phyloP scores from a whole-genome alignment of 2,888 invertebrate genomes.

The Fragum whitleyi region DNA sequence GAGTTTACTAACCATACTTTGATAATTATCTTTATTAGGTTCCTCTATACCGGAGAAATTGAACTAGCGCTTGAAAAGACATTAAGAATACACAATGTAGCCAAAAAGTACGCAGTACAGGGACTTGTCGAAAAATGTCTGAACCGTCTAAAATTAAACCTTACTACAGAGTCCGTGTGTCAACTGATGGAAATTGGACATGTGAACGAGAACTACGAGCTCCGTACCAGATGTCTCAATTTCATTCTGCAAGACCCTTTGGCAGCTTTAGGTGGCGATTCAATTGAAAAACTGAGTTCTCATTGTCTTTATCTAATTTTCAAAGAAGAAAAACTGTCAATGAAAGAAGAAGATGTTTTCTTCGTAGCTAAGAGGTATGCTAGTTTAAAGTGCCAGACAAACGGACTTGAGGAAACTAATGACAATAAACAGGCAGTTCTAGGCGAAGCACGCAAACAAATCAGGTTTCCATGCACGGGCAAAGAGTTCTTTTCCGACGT shows the following conservation, averaged over 20 bases:
- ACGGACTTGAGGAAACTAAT: slow-evolving; percentile 35
- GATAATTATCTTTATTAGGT: slow-evolving; percentile 37
- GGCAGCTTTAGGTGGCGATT: slow-evolving; percentile 50
- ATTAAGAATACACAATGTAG: slow-evolving; percentile 46
- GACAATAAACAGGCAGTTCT: slow-evolving; percentile 56
- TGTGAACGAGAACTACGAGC: slow-evolving; percentile 50
- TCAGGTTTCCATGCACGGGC: slow-evolving; percentile 64
- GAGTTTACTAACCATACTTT: too few relatives aligned
- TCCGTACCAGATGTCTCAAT: slow-evolving; percentile 58
- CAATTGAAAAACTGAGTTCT: slow-evolving; percentile 58
- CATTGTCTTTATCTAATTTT: slow-evolving; percentile 59
- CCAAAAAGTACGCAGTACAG: slow-evolving; percentile 64
- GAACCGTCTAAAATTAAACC: slow-evolving; percentile 54
- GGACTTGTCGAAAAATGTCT: slow-evolving; percentile 64
- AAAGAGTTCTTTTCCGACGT: slow-evolving; percentile 51
- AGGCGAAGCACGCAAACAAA: slow-evolving; percentile 52
- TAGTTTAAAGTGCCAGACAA: slow-evolving; percentile 53
- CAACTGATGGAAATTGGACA: slow-evolving; percentile 62
- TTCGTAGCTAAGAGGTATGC: slow-evolving; percentile 61
- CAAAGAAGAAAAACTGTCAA: slow-evolving; percentile 54
- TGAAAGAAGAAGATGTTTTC: slow-evolving; percentile 64
- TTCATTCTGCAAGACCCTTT: slow-evolving; percentile 59
- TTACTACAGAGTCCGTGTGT: slow-evolving; percentile 62
- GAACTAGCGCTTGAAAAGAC: slow-evolving; percentile 40
- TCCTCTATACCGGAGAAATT: slow-evolving; percentile 48